Percentiles rank a stretch among this genome's conserved stretches.
Evolutionary conservation across 2,888 invertebrate genomes (phyloP).

Genomic region (Trissolcus japonicus): DNA sequence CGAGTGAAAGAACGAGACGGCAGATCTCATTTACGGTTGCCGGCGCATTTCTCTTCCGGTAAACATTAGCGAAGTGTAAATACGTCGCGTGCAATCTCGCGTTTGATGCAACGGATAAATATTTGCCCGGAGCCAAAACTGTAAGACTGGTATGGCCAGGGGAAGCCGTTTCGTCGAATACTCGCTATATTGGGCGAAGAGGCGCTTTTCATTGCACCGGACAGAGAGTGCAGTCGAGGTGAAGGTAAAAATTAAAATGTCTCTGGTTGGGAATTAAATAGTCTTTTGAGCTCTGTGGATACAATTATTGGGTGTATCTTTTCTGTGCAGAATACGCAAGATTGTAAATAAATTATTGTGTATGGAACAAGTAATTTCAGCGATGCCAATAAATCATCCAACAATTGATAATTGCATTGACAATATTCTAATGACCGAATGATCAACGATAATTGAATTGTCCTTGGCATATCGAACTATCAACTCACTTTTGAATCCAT

Average conservation of each 20-base stretch:
- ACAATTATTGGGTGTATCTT: too few relatives aligned
- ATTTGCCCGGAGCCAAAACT: neutral
- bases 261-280: too few relatives aligned
- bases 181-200: neutral
- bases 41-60: conserved; percentile 48
- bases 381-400: conserved; percentile 33
- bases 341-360: conserved; percentile 4
- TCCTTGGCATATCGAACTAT: conserved; percentile 40
- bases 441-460: conserved; percentile 23
- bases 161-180: neutral
- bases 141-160: neutral
- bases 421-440: conserved; percentile 32
- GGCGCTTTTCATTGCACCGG: neutral
- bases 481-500: neutral
- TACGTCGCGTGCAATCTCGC: conserved; percentile 12
- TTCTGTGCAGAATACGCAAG: too few relatives aligned
- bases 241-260: neutral
- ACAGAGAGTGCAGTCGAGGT: neutral
- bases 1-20: conserved; percentile 56
- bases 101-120: conserved; percentile 19
- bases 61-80: conserved; percentile 24
- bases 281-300: too few relatives aligned
- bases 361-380: too few relatives aligned
- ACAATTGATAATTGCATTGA: conserved; percentile 36
- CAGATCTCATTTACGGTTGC: conserved; percentile 44